Percentiles rank a stretch among this genome's conserved stretches.
Evolutionary conservation across 2,888 invertebrate genomes (phyloP).

Genomic region (Sphecodes monilicornis): DNA sequence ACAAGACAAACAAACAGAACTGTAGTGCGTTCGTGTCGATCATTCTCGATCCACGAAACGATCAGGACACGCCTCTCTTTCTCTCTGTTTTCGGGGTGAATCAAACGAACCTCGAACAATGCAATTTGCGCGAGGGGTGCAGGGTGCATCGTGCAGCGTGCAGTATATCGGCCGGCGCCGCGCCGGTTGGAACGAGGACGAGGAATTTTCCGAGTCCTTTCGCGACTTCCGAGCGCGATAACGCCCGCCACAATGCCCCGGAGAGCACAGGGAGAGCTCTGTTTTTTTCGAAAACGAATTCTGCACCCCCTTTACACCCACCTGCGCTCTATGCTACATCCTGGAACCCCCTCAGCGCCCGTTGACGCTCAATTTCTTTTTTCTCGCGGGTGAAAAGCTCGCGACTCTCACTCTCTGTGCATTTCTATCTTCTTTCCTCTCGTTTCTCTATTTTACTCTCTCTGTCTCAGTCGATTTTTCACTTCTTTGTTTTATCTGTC

Average conservation of each 20-base stretch:
- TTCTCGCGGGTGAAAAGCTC: conserved; percentile 61
- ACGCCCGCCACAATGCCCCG: conserved; percentile 42
- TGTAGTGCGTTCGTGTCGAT: not conserved
- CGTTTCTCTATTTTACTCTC: not conserved
- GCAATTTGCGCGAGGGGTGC: conserved; percentile 46
- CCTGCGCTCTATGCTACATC: not conserved
- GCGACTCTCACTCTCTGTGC: conserved; percentile 18
- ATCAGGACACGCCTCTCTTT: not conserved
- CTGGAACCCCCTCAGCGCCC: not conserved
- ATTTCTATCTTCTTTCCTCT: not conserved
- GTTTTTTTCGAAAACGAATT: conserved; percentile 53
- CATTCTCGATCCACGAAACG: not conserved
- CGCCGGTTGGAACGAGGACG: not conserved
- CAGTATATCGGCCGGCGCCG: not conserved
- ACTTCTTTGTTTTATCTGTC: not conserved
- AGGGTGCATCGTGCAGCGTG: conserved; percentile 12
- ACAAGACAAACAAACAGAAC: not conserved
- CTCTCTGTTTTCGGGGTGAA: conserved; percentile 13
- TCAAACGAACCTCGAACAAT: conserved; percentile 45
- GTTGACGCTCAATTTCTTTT: conserved; percentile 53
- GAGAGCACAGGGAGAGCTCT: conserved; percentile 26
- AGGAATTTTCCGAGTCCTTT: conserved; percentile 26
- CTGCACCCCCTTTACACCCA: not conserved
- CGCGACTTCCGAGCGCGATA: conserved; percentile 59
- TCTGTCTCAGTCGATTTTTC: not conserved